Evolutionary conservation across 2,797 vertebrate genomes (phyloP).

Genomic region (Acanthurus tractus): DNA sequence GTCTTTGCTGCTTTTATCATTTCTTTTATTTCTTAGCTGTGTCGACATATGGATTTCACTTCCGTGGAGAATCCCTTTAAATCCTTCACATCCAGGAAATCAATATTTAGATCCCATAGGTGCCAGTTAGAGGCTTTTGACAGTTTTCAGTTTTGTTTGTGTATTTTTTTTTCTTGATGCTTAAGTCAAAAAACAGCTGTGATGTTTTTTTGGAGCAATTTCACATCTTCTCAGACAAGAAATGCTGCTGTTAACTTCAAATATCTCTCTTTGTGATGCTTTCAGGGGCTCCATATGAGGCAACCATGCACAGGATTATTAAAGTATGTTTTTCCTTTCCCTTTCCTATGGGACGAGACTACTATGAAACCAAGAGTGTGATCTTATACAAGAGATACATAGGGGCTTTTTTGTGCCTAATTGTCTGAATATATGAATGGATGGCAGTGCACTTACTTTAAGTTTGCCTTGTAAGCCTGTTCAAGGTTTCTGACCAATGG

Average conservation of each 20-base stretch:
- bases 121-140: background rate
- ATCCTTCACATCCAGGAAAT: constrained; percentile 29
- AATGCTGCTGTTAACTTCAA: background rate
- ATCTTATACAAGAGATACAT: constrained; percentile 35
- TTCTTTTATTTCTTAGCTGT: constrained; percentile 11
- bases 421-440: constrained; percentile 23
- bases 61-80: constrained; percentile 7
- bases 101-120: constrained; percentile 14
- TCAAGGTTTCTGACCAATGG: background rate
- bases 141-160: background rate
- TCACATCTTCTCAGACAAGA: background rate
- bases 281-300: background rate
- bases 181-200: background rate
- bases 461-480: constrained; percentile 9
- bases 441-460: constrained; percentile 7
- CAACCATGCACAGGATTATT: background rate
- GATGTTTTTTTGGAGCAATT: background rate
- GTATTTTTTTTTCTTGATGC: background rate
- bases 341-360: constrained; percentile 6
- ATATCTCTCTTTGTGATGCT: background rate
- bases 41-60: background rate
- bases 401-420: constrained; percentile 23
- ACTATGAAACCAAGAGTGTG: constrained; percentile 6
- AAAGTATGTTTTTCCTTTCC: too few relatives aligned
- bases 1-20: constrained; percentile 28